Percentiles rank a stretch among this genome's conserved stretches.
These are phyloP conservation scores for Trichoplusia ni DNA, from an alignment of 1,140 invertebrate species.

Conservation along the genomic window DNA sequence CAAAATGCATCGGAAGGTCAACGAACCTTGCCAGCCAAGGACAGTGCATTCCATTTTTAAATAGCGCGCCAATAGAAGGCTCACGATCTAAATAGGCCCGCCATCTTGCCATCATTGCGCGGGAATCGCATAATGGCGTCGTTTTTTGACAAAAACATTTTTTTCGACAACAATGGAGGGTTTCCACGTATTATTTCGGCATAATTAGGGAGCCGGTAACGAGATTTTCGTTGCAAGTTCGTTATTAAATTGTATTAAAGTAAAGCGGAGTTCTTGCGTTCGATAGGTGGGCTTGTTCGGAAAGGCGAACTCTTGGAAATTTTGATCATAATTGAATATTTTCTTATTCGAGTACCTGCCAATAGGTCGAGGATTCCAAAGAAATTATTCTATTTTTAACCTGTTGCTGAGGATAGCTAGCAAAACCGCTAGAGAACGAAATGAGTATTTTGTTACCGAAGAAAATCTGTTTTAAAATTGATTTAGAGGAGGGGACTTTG, in stretches of 20 bases:
- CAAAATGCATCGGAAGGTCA: constrained; percentile 80
- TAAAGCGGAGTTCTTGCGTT: constrained; percentile 11
- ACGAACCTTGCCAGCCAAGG: constrained; percentile 75
- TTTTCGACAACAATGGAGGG: constrained; percentile 47
- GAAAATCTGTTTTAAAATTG: too few species aligned
- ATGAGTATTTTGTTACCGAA: too few species aligned
- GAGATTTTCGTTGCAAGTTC: constrained; percentile 40
- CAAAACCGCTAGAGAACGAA: too few species aligned
- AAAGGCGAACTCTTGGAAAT: neutral
- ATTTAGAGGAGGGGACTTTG: too few species aligned
- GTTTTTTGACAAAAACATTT: constrained; percentile 46
- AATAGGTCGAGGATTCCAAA: neutral
- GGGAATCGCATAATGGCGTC: constrained; percentile 48
- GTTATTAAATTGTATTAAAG: constrained; percentile 31
- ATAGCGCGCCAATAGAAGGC: constrained; percentile 58
- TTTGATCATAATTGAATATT: neutral
- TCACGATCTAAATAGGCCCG: constrained; percentile 56
- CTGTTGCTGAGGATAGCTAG: too few species aligned
- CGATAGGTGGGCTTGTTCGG: neutral
- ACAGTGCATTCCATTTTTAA: constrained; percentile 81
- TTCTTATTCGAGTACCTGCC: neutral
- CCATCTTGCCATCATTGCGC: constrained; percentile 54
- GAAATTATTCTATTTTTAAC: too few species aligned
- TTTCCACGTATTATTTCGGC: constrained; percentile 46
- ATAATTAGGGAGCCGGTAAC: constrained; percentile 56